These are phyloP conservation scores for Tipula confusa DNA, from an alignment of 2,888 invertebrate species.

Conservation along the genomic window DNA sequence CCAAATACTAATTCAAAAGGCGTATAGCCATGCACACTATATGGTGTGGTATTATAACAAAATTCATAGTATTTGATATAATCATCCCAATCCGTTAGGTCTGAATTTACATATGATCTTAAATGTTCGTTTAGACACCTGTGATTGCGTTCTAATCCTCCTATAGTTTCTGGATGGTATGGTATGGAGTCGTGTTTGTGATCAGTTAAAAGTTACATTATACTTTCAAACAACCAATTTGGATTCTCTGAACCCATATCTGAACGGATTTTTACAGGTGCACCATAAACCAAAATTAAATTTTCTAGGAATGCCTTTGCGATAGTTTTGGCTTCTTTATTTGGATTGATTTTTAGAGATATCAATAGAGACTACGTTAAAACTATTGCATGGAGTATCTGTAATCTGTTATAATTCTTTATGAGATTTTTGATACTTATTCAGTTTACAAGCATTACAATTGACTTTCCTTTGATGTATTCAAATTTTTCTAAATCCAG, in stretches of 20 bases:
- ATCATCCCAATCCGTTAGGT: constrained; percentile 34
- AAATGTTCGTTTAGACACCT: constrained; percentile 37
- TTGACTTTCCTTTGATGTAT: no score
- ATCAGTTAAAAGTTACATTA: no score
- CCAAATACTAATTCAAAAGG: constrained; percentile 36
- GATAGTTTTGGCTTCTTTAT: background rate
- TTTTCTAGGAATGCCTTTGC: background rate
- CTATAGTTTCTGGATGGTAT: constrained; percentile 34
- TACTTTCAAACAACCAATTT: no score
- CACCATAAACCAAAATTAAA: background rate
- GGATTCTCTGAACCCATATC: no score
- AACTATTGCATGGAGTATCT: background rate
- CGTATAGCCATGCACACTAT: constrained; percentile 35
- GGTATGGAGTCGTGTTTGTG: no score
- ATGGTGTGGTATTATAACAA: constrained; percentile 36
- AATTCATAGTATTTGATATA: constrained; percentile 35
- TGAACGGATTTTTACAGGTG: background rate
- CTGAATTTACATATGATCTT: constrained; percentile 33
- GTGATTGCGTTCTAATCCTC: constrained; percentile 37
- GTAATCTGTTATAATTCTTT: background rate
- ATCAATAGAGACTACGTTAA: background rate
- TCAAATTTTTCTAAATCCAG: no score
- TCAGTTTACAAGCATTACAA: background rate
- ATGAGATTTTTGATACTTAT: background rate
- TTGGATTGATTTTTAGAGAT: background rate